A percentile compares a stretch with the other conserved stretches of the same genome.
Conservation (phyloP, 2,113 vertebrate genomes). For the Triplophysa tibetana region DNA sequence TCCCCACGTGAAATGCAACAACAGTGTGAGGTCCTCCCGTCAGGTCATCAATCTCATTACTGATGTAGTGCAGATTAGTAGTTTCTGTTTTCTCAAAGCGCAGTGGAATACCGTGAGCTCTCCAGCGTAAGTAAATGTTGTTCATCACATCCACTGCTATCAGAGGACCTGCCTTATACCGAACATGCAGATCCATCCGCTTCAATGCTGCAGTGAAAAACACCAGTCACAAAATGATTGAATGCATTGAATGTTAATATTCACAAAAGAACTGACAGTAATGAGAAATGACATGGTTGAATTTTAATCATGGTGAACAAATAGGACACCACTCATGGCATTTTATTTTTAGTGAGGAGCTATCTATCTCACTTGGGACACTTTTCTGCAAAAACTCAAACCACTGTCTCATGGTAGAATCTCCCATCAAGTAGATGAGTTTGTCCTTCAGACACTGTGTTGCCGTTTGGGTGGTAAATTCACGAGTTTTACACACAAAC, state of each 20-base stretch:
- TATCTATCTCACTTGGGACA: conserved; percentile 13
- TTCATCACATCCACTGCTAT: conserved; percentile 36
- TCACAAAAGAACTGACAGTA: too few species aligned
- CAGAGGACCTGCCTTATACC: conserved; percentile 34
- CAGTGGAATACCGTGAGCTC: conserved; percentile 54
- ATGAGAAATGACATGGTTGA: too few species aligned
- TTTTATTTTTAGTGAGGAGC: too few species aligned
- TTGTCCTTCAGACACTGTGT: conserved; percentile 43
- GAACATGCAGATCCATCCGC: conserved; percentile 42
- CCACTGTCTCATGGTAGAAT: conserved; percentile 61
- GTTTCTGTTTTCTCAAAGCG: neutral
- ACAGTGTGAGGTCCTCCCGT: conserved; percentile 51
- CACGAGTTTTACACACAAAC: conserved; percentile 16
- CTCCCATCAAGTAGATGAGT: conserved; percentile 59
- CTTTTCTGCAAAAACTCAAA: conserved; percentile 46
- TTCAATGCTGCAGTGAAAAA: conserved; percentile 47
- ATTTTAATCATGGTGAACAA: too few species aligned
- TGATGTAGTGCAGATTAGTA: conserved; percentile 52
- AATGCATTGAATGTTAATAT: too few species aligned
- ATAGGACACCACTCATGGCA: too few species aligned
- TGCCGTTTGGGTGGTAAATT: conserved; percentile 13
- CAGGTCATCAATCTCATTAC: conserved; percentile 47
- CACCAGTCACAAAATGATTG: too few species aligned
- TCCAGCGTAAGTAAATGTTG: conserved; percentile 47
- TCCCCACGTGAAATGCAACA: conserved; percentile 52